A percentile compares a stretch with the other conserved stretches of the same genome.
These are phyloP conservation scores for Sebastes alutus DNA, from an alignment of 2,797 vertebrate species.

Conservation along the genomic window DNA sequence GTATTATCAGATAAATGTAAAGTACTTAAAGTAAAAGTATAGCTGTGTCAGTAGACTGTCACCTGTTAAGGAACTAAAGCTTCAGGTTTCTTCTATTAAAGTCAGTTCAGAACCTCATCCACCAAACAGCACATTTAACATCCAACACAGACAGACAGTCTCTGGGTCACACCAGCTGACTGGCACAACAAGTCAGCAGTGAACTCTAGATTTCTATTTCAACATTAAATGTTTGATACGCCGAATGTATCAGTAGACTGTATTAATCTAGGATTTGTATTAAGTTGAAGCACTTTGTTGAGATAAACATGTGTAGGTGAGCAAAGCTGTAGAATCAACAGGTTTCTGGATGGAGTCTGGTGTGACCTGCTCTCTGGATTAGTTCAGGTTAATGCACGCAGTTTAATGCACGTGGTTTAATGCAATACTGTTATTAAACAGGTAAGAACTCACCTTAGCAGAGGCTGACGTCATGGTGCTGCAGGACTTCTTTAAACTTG, in stretches of 20 bases:
- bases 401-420: too few relatives aligned
- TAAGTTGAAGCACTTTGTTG: rapidly evolving
- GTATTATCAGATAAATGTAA: too few relatives aligned
- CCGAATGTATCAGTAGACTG: rapidly evolving
- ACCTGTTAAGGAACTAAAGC: too few relatives aligned
- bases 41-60: too few relatives aligned
- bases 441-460: slow-evolving; percentile 75
- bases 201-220: neutral
- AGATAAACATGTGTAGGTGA: rapidly evolving
- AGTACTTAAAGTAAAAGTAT: neutral
- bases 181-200: neutral
- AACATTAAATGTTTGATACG: rapidly evolving
- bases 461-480: slow-evolving; percentile 83
- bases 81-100: too few relatives aligned
- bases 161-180: neutral
- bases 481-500: neutral
- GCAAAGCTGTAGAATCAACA: rapidly evolving
- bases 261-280: rapidly evolving
- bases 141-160: too few relatives aligned
- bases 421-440: neutral
- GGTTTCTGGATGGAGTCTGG: neutral
- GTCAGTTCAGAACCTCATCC: neutral
- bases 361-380: neutral
- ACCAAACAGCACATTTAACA: neutral
- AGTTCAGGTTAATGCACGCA: neutral